Evolutionary conservation across 2,797 vertebrate genomes (phyloP), one percentile per base, ranked within the genome.

Genomic region (Artibeus lituratus): DNA sequence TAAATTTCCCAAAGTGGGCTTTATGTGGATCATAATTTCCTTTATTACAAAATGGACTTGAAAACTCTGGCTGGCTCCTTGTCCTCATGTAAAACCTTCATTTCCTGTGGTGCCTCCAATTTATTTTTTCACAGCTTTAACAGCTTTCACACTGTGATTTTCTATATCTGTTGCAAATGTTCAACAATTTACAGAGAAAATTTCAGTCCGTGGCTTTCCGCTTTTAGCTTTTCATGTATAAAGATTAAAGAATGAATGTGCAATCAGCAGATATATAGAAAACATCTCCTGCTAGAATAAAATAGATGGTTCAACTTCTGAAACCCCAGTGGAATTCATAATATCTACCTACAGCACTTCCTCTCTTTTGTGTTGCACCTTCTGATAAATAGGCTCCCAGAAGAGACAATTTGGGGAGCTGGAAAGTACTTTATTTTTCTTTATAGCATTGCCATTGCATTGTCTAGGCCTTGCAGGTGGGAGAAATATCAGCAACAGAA

Each of bases 161-260:
- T 98, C 94, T 98, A 80, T 96, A 97, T 97, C 94, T 97, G 81
- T 96, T 98, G 87, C 91, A 98, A 98, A 97, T 97, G 91, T 97
- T 98, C 95, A 96, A 98, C 95, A 97, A 97, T 97, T 98, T 98
- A 96, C 80, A 72, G 67, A 80, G 92, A 55, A 97, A 96, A 97
- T 97, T 97, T 97, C 86, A 96, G 83, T 94, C 97, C 42, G 1
- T 65, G 22, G 2, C 0, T 21, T 96, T 96, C 96, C 96, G 94
- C 96, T 97, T 97, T 91, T 95, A 95, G 96, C 76, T 97, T 98
- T 97, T 97, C 96, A 95, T 82, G 76, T 97, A 91, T 73, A 96
- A 97, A 97, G 96, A 97, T 98, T 98, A 97, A 98, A 97, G 95
- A 98, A 97, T 97, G 94, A 98, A 97, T 95, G 90, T 96, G 82